These are phyloP conservation scores for Pempheris klunzingeri DNA, from an alignment of 2,797 vertebrate genomes.

Conservation along the genomic window DNA sequence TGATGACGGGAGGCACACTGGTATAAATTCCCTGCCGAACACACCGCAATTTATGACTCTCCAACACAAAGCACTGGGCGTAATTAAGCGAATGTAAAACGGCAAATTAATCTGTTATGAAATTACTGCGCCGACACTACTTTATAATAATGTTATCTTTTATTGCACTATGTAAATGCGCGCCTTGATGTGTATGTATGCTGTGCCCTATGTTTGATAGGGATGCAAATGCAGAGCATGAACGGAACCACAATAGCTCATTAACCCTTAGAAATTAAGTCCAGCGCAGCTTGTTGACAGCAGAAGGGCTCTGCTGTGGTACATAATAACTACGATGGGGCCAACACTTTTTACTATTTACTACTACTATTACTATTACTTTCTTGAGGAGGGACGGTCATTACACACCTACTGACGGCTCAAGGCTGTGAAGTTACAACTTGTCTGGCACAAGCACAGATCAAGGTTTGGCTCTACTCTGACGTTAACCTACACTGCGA, in stretches of 20 bases:
- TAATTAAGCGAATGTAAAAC: slow-evolving; percentile 79
- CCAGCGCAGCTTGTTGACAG: slow-evolving; percentile 31
- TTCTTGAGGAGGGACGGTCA: background rate
- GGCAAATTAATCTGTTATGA: slow-evolving; percentile 79
- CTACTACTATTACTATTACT: background rate
- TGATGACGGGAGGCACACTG: slow-evolving; percentile 40
- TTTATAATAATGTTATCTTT: slow-evolving; percentile 74
- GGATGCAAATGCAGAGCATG: slow-evolving; percentile 39
- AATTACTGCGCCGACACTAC: slow-evolving; percentile 66
- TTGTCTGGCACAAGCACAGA: background rate
- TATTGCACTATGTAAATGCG: slow-evolving; percentile 65
- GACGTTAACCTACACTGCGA: background rate
- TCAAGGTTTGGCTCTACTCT: background rate
- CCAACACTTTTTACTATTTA: background rate
- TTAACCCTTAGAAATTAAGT: slow-evolving; percentile 60
- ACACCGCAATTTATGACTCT: slow-evolving; percentile 72
- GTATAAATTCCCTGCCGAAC: slow-evolving; percentile 66
- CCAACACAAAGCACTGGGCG: slow-evolving; percentile 67
- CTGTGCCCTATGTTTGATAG: slow-evolving; percentile 22
- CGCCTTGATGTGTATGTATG: slow-evolving; percentile 27
- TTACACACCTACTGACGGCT: background rate
- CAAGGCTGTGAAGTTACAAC: background rate
- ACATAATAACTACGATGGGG: background rate
- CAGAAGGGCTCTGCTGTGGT: background rate
- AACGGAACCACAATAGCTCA: slow-evolving; percentile 51